Percentiles rank a stretch among this genome's conserved stretches.
Evolutionary conservation across 2,797 vertebrate species (phyloP).

Genomic region (Capromys pilorides): DNA sequence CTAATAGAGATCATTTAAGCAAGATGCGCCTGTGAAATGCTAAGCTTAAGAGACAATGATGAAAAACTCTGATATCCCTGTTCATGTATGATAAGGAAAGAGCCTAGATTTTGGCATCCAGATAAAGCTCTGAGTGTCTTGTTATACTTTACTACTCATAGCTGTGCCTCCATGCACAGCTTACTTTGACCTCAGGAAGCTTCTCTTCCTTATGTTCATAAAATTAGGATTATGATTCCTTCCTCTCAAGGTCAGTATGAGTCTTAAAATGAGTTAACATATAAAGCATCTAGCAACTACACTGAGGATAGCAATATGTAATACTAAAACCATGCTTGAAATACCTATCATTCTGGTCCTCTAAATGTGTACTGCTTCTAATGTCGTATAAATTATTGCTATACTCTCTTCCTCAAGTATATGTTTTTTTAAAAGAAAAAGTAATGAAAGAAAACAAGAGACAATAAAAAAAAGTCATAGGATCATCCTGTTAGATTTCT

Average conservation of each 20-base stretch:
- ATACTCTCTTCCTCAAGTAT: too few species aligned
- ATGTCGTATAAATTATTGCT: too few species aligned
- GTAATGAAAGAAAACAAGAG: too few species aligned
- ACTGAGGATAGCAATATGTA: too few species aligned
- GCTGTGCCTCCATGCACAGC: background rate
- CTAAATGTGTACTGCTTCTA: too few species aligned
- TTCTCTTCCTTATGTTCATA: background rate
- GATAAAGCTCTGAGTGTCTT: background rate
- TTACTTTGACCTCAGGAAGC: background rate
- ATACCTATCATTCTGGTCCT: too few species aligned
- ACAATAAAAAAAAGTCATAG: too few species aligned
- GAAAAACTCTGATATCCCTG: background rate
- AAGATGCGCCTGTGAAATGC: background rate
- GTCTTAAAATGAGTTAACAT: background rate
- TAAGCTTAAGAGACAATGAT: background rate
- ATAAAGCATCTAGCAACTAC: background rate
- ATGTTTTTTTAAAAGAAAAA: too few species aligned
- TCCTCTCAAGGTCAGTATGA: background rate
- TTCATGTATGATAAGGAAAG: background rate
- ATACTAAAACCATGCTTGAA: too few species aligned
- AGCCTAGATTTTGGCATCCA: background rate
- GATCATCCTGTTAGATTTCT: too few species aligned
- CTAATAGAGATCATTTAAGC: background rate
- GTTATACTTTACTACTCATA: background rate
- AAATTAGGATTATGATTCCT: background rate